These are phyloP conservation scores for Endotricha flammealis DNA, from an alignment of 2,888 invertebrate genomes.

Conservation along the genomic window DNA sequence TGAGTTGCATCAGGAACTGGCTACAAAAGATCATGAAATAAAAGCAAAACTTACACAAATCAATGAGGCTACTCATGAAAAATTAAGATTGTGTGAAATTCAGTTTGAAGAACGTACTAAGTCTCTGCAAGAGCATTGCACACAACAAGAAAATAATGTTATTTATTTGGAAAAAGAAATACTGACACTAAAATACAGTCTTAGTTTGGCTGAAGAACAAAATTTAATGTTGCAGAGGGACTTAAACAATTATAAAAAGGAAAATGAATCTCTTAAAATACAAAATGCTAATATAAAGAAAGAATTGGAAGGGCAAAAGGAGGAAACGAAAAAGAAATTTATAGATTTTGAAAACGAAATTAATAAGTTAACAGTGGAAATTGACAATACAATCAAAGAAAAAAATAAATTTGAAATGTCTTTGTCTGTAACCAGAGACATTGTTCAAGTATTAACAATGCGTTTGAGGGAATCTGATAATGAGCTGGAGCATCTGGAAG, in stretches of 20 bases:
- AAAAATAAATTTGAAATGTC: constrained; percentile 78
- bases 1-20: constrained; percentile 50
- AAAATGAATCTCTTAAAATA: constrained; percentile 39
- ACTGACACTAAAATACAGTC: constrained; percentile 48
- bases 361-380: constrained; percentile 59
- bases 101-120: constrained; percentile 66
- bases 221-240: constrained; percentile 46
- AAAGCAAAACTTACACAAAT: constrained; percentile 69
- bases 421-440: constrained; percentile 76
- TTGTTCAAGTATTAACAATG: constrained; percentile 78
- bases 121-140: constrained; percentile 55
- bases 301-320: constrained; percentile 51
- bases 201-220: constrained; percentile 47
- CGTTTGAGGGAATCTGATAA: constrained; percentile 78
- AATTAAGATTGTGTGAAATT: constrained; percentile 65
- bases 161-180: constrained; percentile 51
- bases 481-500: constrained; percentile 76
- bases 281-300: constrained; percentile 42
- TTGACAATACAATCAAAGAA: constrained; percentile 65
- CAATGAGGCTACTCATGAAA: constrained; percentile 63
- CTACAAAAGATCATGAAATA: constrained; percentile 57
- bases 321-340: constrained; percentile 50
- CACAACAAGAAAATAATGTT: constrained; percentile 51
- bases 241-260: constrained; percentile 42
- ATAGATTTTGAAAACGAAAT: constrained; percentile 64